Conservation (phyloP, 2,888 invertebrate genomes). For the Dorcus hopei region DNA sequence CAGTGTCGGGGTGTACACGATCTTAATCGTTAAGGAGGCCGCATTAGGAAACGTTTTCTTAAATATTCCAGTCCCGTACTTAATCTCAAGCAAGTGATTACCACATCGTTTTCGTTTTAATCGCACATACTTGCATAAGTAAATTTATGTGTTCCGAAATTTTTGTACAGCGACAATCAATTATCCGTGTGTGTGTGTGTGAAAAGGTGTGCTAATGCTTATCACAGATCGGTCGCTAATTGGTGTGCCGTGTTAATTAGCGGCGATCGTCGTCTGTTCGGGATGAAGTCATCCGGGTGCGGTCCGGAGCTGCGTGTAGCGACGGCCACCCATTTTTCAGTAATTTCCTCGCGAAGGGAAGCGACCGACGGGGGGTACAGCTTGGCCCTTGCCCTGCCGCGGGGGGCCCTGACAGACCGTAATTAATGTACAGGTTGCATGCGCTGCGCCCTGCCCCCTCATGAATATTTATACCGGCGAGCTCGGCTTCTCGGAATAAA, state of each 20-base stretch:
- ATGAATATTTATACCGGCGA: conserved; percentile 28
- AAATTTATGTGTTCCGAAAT: too few species aligned
- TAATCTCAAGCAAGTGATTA: too few species aligned
- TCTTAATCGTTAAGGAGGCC: too few species aligned
- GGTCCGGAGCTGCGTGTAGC: conserved; percentile 18
- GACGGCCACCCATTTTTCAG: conserved; percentile 42
- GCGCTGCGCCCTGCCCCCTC: conserved; percentile 38
- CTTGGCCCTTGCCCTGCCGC: conserved; percentile 27
- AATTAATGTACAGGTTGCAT: conserved; percentile 48
- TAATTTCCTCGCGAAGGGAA: conserved; percentile 40
- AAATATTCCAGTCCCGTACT: too few species aligned
- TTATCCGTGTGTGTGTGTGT: too few species aligned
- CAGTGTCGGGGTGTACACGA: too few species aligned
- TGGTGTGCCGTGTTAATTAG: conserved; percentile 32
- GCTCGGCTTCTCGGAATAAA: conserved; percentile 18
- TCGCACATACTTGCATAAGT: too few species aligned
- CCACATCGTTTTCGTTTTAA: too few species aligned
- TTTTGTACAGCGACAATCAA: too few species aligned
- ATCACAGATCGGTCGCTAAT: conserved; percentile 30
- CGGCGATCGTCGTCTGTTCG: conserved; percentile 23
- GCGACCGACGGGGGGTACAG: conserved; percentile 28
- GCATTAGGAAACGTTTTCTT: too few species aligned
- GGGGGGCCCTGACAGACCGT: conserved; percentile 39
- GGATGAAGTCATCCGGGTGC: conserved; percentile 19
- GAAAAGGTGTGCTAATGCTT: conserved; percentile 4